These are phyloP conservation scores for Thalassoma bifasciatum DNA, from an alignment of 2,113 vertebrate genomes.

Conservation along the genomic window DNA sequence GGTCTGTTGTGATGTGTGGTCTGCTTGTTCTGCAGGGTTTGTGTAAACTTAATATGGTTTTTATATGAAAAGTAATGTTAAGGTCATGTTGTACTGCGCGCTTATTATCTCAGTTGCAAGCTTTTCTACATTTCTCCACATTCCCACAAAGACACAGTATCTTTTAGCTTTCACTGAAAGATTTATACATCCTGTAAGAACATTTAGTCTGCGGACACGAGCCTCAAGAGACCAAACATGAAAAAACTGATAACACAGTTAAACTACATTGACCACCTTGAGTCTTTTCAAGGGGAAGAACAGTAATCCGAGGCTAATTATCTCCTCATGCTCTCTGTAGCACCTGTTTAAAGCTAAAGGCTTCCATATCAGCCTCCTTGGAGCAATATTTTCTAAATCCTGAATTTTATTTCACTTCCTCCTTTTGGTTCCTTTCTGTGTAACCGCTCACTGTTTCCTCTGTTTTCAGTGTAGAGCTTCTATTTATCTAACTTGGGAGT, in stretches of 20 bases:
- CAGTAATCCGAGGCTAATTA: constrained; percentile 16
- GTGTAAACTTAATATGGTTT: not conserved
- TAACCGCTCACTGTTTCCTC: no score
- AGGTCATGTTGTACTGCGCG: no score
- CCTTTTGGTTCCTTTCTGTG: not conserved
- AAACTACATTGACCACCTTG: constrained; percentile 26
- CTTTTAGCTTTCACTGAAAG: constrained; percentile 29
- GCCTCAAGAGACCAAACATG: constrained; percentile 26
- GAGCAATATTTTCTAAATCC: not conserved
- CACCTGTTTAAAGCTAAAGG: constrained; percentile 54
- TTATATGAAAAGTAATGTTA: not conserved
- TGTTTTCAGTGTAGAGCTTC: not conserved
- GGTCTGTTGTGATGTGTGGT: constrained; percentile 19
- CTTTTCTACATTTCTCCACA: constrained; percentile 24
- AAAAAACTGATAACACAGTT: constrained; percentile 44
- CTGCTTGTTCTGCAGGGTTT: not conserved
- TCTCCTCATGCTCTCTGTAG: constrained; percentile 7
- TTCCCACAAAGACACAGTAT: constrained; percentile 18
- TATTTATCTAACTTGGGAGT: not conserved
- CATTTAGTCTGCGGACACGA: constrained; percentile 37
- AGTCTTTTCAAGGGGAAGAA: constrained; percentile 29
- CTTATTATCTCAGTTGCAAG: constrained; percentile 11
- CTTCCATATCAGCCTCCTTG: not conserved
- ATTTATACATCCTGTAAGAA: constrained; percentile 47
- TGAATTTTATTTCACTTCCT: not conserved